Conservation (phyloP, 2,797 vertebrate species). For the Heterohyrax brucei region DNA sequence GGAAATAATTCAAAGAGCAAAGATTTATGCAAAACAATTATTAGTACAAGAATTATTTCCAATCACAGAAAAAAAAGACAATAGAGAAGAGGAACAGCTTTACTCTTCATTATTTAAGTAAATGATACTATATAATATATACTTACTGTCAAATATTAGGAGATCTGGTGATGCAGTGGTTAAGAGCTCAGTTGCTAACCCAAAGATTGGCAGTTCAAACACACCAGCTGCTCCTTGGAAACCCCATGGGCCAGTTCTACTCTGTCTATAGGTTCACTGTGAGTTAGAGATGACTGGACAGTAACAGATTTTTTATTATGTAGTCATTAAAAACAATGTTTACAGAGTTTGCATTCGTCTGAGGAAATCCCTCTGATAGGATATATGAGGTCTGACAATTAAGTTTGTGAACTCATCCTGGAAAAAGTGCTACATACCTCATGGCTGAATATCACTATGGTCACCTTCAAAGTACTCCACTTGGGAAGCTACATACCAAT, state of each 20-base stretch:
- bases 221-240: too few species aligned
- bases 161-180: too few species aligned
- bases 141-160: conserved; percentile 28
- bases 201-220: too few species aligned
- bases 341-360: conserved; percentile 43
- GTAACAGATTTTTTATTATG: neutral
- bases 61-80: neutral
- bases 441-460: too few species aligned
- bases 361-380: conserved; percentile 26
- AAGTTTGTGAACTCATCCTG: too few species aligned
- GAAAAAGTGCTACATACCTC: too few species aligned
- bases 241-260: too few species aligned
- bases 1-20: conserved; percentile 59
- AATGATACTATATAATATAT: neutral
- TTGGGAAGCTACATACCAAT: too few species aligned
- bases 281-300: too few species aligned
- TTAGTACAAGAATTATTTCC: conserved; percentile 44
- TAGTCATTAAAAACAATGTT: conserved; percentile 39
- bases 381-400: neutral
- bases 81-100: neutral
- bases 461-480: too few species aligned
- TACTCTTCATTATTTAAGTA: conserved; percentile 51
- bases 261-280: too few species aligned
- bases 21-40: conserved; percentile 40
- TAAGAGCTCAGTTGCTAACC: too few species aligned